Base-by-base conservation (phyloP, 37 sponge, comb jelly and placozoan species). In the Haliclona indistincta region DNA sequence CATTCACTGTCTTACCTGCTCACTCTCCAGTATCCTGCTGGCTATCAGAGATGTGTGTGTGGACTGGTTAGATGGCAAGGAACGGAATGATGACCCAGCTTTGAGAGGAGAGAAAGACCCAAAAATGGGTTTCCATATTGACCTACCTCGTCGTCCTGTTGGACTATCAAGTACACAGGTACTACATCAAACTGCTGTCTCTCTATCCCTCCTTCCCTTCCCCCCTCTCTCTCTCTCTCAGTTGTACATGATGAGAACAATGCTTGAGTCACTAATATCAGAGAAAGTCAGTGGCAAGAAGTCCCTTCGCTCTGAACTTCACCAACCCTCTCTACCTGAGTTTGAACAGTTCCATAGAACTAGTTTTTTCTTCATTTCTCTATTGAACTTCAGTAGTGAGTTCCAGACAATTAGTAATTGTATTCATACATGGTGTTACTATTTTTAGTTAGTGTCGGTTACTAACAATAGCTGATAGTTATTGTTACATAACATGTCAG, bases 221-320 rank as follows among this genome's bases (percentile, higher is more conserved):
- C 56, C 15, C 78, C 40, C 38, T 22, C 68, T 25, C 42, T 67
- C 19, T 10, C 51, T 47, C 51, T 47, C 13, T 47, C 47, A 90
- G 89, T 73, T 97, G 68, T 94, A 94, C 84, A 93, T 97, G 97
- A 80, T 94, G 74, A 69, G 99, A 6, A 97, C 99, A 11, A 95
- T 97, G 95, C 52, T 97, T 76, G 99, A 97, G 76, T 92, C 93
- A 13, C 86, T 97, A 22, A 72, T 92, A 23, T 95, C 97, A 8
- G 94, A 96, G 70, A 93, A 96, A 75, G 94, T 84, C 43, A 73
- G 65, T 55, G 86, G 79, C 15, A 78, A 84, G 64, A 96, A 87
- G 76, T 22, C 88, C 0, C 86, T 96, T 61, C 67, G 87, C 25
- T 38, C 42, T 63, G 97, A 96, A 56, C 74, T 96, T 63, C 82